Evolutionary conservation across 2,797 vertebrate genomes (phyloP).

Genomic region (Scolopax rusticola): DNA sequence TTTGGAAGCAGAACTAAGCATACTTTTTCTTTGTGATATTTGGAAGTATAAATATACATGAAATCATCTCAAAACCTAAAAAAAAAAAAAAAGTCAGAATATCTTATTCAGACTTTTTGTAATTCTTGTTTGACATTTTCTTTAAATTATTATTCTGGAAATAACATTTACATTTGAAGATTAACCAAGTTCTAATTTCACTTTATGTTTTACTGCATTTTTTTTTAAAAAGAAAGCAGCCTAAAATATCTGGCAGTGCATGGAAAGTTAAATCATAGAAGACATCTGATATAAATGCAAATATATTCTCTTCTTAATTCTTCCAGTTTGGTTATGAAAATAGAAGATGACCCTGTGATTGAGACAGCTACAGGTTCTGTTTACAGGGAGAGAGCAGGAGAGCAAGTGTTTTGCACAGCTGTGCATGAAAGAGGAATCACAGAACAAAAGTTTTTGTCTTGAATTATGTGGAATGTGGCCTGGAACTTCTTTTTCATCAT

Average conservation of each 20-base stretch:
- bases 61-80: background rate
- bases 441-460: background rate
- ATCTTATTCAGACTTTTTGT: background rate
- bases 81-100: background rate
- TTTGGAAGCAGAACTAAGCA: background rate
- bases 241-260: background rate
- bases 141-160: background rate
- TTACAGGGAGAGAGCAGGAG: background rate
- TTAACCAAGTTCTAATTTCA: background rate
- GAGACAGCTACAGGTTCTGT: background rate
- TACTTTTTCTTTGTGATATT: background rate
- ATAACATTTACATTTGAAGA: background rate
- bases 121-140: background rate
- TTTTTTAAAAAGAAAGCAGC: fast-evolving
- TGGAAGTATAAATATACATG: background rate
- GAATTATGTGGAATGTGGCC: background rate
- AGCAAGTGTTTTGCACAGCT: background rate
- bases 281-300: background rate
- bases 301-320: background rate
- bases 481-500: background rate
- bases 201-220: background rate
- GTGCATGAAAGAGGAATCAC: background rate
- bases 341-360: background rate
- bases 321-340: background rate
- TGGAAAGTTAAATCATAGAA: background rate